phyloP scores from a whole-genome alignment of 2,888 invertebrate species.

The Corbicula japonica region DNA sequence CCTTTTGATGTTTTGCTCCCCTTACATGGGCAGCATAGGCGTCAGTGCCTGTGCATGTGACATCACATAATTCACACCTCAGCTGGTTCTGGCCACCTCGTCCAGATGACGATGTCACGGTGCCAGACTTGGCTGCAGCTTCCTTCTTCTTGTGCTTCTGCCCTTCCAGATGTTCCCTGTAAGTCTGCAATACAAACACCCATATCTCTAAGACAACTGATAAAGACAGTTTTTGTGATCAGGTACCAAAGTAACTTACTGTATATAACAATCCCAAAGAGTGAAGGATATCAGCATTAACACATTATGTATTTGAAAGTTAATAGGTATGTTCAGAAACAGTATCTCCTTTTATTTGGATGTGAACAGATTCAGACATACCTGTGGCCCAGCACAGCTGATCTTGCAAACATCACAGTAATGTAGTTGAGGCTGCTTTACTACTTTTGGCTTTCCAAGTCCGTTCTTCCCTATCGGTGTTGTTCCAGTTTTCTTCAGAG shows the following conservation, averaged over 20 bases:
- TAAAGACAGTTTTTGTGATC: neutral
- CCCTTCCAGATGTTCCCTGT: constrained; percentile 98
- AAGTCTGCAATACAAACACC: constrained; percentile 89
- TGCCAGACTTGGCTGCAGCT: constrained; percentile 90
- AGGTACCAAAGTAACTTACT: too few relatives aligned
- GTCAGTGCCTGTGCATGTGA: constrained; percentile 99
- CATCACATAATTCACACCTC: constrained; percentile 98
- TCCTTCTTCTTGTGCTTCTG: constrained; percentile 99
- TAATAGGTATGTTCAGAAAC: too few relatives aligned
- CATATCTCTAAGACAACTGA: neutral
- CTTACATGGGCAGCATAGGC: constrained; percentile 99
- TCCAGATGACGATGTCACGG: constrained; percentile 83
- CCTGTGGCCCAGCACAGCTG: constrained; percentile 97
- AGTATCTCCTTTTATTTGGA: neutral
- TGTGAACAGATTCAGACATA: too few relatives aligned
- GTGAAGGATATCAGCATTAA: too few relatives aligned
- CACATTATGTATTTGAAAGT: too few relatives aligned
- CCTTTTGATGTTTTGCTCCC: constrained; percentile 98
- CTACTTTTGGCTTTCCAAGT: constrained; percentile 76
- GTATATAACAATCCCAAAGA: too few relatives aligned
- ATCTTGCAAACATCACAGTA: constrained; percentile 99
- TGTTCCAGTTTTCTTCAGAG: constrained; percentile 74
- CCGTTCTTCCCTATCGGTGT: constrained; percentile 69
- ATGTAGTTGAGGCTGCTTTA: constrained; percentile 89
- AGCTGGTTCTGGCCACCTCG: constrained; percentile 89